Conservation (phyloP, 64 coral and sea anemone species). For the Pachyseris speciosa region DNA sequence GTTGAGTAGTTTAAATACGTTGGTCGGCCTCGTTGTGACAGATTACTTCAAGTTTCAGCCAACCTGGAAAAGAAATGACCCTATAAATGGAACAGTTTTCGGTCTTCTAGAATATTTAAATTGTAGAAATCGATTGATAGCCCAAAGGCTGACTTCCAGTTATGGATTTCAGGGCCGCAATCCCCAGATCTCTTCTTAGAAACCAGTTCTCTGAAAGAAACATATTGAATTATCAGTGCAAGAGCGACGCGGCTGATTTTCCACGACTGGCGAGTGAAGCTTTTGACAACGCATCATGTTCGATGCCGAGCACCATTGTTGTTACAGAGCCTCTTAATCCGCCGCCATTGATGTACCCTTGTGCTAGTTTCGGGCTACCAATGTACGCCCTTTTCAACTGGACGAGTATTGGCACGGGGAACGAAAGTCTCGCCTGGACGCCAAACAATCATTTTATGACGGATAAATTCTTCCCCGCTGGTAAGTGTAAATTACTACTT, state of each 20-base stretch:
- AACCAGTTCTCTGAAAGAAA: slow-evolving; percentile 21
- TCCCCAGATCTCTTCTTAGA: too few species aligned
- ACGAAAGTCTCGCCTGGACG: neutral
- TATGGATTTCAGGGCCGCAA: too few species aligned
- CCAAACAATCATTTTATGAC: neutral
- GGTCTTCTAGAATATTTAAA: too few species aligned
- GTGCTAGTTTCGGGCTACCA: neutral
- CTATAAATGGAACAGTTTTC: too few species aligned
- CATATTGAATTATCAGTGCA: neutral
- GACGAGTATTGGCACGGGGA: neutral
- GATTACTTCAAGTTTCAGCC: too few species aligned
- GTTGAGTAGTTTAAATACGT: too few species aligned
- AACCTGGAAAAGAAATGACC: too few species aligned
- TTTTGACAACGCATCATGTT: neutral
- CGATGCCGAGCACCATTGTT: neutral
- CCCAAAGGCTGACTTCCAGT: too few species aligned
- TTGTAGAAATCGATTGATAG: too few species aligned
- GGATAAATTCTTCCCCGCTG: neutral
- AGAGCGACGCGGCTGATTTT: neutral
- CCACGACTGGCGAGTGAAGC: neutral
- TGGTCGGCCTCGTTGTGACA: too few species aligned
- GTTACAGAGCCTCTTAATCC: neutral
- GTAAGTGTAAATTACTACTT: neutral
- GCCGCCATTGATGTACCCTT: slow-evolving; percentile 12
- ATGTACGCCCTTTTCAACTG: neutral